Percentiles rank a stretch among this genome's conserved stretches.
Conservation (phyloP, 2,113 vertebrate genomes). For the Plecotus auritus region DNA sequence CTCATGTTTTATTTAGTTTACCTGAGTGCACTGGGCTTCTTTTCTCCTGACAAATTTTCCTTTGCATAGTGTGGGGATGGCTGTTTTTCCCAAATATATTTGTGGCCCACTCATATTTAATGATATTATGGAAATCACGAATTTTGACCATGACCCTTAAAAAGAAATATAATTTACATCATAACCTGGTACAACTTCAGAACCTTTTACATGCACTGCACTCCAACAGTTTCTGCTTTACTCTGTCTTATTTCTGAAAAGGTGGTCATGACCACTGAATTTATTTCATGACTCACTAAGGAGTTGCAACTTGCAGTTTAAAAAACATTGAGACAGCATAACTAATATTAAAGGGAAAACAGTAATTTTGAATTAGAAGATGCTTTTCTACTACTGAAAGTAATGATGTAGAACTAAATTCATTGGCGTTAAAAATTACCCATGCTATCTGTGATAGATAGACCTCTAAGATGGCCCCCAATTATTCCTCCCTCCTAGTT, state of each 20-base stretch:
- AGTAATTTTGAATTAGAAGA: background rate
- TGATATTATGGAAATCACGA: background rate
- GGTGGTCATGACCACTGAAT: background rate
- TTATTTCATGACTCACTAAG: background rate
- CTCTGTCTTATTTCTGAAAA: background rate
- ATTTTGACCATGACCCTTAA: background rate
- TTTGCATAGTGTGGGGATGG: background rate
- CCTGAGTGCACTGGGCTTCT: background rate
- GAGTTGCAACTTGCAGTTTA: background rate
- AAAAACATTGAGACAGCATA: background rate
- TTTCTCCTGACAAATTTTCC: background rate
- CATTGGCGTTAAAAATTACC: background rate
- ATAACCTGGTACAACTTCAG: background rate
- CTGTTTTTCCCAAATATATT: background rate
- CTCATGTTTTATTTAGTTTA: background rate
- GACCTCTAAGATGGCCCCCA: background rate
- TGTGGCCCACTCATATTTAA: background rate
- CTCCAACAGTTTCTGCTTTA: background rate
- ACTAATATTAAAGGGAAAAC: slow-evolving; percentile 16
- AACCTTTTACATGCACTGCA: background rate
- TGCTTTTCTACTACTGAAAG: background rate
- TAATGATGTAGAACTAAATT: background rate
- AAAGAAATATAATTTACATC: slow-evolving; percentile 12
- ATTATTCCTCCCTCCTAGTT: background rate
- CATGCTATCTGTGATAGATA: background rate